These are phyloP conservation scores for Camelus bactrianus DNA, from an alignment of 2,113 vertebrate species.

Conservation along the genomic window DNA sequence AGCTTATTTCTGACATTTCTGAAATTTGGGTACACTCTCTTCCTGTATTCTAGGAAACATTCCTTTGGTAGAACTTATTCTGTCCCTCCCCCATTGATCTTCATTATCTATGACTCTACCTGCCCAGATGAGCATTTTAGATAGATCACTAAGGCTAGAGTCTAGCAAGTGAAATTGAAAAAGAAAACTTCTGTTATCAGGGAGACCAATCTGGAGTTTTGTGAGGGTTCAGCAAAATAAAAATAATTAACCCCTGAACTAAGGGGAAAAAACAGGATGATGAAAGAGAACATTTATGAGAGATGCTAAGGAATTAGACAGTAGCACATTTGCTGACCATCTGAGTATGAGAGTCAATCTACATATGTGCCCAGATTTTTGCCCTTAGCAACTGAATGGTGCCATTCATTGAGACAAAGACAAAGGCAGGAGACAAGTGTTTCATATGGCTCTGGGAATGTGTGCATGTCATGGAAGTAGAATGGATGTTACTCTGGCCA, in stretches of 20 bases:
- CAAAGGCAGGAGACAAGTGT: neutral
- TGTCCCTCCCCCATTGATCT: neutral
- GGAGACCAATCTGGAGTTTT: neutral
- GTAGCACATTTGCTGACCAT: neutral
- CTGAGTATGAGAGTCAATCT: neutral
- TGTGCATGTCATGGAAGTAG: no score
- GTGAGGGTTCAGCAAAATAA: neutral
- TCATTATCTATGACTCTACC: neutral
- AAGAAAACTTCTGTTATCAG: neutral
- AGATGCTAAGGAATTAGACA: neutral
- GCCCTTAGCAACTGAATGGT: neutral
- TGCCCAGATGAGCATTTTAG: neutral
- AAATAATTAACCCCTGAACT: neutral
- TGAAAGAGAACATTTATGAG: neutral
- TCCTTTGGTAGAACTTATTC: neutral
- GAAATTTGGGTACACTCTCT: neutral
- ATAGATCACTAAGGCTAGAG: neutral
- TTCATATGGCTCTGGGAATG: neutral
- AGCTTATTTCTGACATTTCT: neutral
- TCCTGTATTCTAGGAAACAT: neutral
- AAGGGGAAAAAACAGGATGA: neutral
- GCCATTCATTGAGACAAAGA: neutral
- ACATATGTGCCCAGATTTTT: neutral
- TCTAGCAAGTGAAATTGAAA: neutral
- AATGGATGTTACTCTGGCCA: fast-evolving